A percentile compares a stretch with the other conserved stretches of the same genome.
Conservation (phyloP, 1,140 invertebrate genomes). For the Augochlora pura region DNA sequence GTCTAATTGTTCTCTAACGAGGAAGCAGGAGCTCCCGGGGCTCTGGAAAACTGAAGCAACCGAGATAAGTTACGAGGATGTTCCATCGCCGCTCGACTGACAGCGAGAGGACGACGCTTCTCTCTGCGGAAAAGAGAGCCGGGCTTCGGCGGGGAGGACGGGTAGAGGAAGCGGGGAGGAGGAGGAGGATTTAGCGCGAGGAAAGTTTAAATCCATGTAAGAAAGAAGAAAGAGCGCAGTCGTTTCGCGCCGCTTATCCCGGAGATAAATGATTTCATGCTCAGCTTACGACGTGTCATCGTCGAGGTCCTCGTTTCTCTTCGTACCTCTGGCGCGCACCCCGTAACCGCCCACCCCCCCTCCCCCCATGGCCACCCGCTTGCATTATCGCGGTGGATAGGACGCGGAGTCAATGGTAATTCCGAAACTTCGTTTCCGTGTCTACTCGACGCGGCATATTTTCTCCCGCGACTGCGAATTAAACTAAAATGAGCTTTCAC, state of each 20-base stretch:
- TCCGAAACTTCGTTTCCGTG: neutral
- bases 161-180: neutral
- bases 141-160: too few relatives aligned
- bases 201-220: conserved; percentile 72
- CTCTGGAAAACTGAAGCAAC: conserved; percentile 15
- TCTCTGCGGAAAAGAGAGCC: neutral
- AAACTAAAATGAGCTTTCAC: too few relatives aligned
- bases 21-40: conserved; percentile 15
- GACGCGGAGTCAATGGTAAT: neutral
- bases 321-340: conserved; percentile 42
- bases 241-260: conserved; percentile 73
- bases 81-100: conserved; percentile 16
- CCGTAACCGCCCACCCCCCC: neutral
- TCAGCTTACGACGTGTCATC: conserved; percentile 76
- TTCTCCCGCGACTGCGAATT: too few relatives aligned
- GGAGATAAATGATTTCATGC: conserved; percentile 80
- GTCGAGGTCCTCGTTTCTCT: conserved; percentile 67
- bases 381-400: conserved; percentile 2
- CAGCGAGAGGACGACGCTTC: conserved; percentile 42
- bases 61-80: conserved; percentile 49
- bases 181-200: conserved; percentile 1
- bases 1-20: conserved; percentile 21
- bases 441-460: neutral
- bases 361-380: neutral
- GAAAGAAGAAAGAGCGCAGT: conserved; percentile 68